phyloP scores from a whole-genome alignment of 2,888 invertebrate genomes.

The Parnassius orleans region DNA sequence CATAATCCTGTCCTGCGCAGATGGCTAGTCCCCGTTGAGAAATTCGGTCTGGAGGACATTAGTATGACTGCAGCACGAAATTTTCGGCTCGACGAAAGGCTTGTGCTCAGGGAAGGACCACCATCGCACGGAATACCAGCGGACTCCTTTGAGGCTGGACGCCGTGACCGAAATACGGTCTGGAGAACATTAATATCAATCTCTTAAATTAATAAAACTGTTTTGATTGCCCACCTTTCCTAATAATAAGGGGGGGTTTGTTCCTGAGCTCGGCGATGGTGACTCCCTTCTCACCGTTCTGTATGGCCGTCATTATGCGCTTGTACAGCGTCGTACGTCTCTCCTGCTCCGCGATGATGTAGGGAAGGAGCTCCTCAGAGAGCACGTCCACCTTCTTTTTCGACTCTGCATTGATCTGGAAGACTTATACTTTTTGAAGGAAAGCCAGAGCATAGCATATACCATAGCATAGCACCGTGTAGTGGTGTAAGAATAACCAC shows the following conservation, averaged over 20 bases:
- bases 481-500: too few relatives aligned
- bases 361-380: constrained; percentile 69
- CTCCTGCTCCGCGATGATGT: constrained; percentile 73
- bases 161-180: constrained; percentile 35
- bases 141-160: too few relatives aligned
- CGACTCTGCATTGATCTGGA: constrained; percentile 70
- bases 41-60: too few relatives aligned
- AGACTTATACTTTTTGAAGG: too few relatives aligned
- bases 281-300: constrained; percentile 72
- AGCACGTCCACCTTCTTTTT: constrained; percentile 74
- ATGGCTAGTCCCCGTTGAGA: too few relatives aligned
- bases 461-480: too few relatives aligned
- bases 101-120: too few relatives aligned
- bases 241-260: constrained; percentile 64
- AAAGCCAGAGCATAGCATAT: too few relatives aligned
- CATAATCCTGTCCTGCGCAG: too few relatives aligned
- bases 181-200: neutral
- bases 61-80: too few relatives aligned
- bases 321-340: constrained; percentile 63
- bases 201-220: neutral
- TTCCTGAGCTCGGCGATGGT: constrained; percentile 69
- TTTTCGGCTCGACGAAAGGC: too few relatives aligned
- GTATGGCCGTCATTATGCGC: constrained; percentile 69
- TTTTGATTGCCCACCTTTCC: constrained; percentile 49
- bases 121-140: too few relatives aligned